These are phyloP conservation scores for Phrynocephalus forsythii DNA, from an alignment of 2,797 vertebrate species.

Conservation along the genomic window DNA sequence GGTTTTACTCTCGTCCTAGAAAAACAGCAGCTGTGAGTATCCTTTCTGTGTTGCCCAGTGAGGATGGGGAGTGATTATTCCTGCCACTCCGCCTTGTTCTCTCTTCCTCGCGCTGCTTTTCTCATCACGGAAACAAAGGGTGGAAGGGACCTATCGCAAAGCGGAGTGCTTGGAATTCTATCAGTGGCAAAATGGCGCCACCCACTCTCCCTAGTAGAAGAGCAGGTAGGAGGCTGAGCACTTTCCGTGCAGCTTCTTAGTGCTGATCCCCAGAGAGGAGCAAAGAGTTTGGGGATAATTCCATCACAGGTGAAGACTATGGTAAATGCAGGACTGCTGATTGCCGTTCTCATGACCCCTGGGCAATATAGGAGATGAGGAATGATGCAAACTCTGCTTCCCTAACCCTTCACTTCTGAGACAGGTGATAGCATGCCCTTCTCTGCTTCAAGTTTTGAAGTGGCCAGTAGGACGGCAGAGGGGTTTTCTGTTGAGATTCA, in stretches of 20 bases:
- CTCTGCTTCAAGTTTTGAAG: background rate
- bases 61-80: background rate
- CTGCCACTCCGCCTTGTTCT: background rate
- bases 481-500: background rate
- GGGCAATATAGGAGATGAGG: background rate
- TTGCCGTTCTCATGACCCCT: no score
- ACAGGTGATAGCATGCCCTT: background rate
- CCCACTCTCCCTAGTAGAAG: no score
- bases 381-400: background rate
- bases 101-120: background rate
- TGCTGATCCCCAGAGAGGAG: background rate
- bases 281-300: background rate
- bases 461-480: background rate
- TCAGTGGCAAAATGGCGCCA: background rate
- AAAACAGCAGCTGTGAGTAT: constrained; percentile 95
- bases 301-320: background rate
- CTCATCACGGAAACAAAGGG: no score
- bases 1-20: constrained; percentile 91
- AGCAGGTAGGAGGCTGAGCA: background rate
- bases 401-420: background rate
- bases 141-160: background rate
- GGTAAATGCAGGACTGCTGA: background rate
- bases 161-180: background rate
- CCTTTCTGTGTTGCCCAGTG: background rate
- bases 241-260: background rate